Base-by-base conservation (phyloP, 2,888 invertebrate species). In the Pyrrhosoma nymphula region DNA sequence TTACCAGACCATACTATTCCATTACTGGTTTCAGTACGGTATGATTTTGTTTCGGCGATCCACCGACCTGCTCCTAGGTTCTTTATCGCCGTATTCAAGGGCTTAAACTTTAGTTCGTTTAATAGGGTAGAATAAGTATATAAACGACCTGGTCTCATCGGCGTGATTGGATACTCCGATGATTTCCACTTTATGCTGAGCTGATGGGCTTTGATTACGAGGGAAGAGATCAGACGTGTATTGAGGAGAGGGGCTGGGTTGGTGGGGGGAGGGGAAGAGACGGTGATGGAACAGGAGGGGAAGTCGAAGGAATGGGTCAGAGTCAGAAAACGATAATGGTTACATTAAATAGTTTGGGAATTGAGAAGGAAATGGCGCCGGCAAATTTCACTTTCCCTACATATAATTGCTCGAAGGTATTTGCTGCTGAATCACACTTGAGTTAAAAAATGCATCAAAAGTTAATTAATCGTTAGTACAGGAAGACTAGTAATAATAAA, bases 181-280 rank as follows among this genome's bases (percentile, higher is more conserved):
- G 89, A 89, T 55, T 89, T 89, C 89, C 89, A 89, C 89, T 89
- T 89, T 89, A 56, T 89, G 89, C 82, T 35, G 56, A 55, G 47
- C 89, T 89, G 89, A 89, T 89, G 89, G 89, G 89, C 89, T 89
- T 89, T 89, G 89, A 89, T 89, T 89, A 89, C 89, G 89, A 89
- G 55, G 89, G 89, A 89, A 89, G 82, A 56, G 56, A 89, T 89
- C 89, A 56, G 56, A n/a, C 89, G 56, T 55, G 89, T 55, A 35
- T 6, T 35, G 16, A 35, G 55, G 55, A 88, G 47, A n/a, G 55
- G 23, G 4, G 89, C 14, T 14, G 89, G 89, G 0, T 18, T 8
- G 8, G 56, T 10, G n/a, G 56, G 20, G 56, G n/a, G 26, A n/a
- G 26, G 55, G 14, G 56, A 23, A 18, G 88, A 18, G 20, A 23